phyloP scores from a whole-genome alignment of 1,140 invertebrate species.

The Microvelia longipes region DNA sequence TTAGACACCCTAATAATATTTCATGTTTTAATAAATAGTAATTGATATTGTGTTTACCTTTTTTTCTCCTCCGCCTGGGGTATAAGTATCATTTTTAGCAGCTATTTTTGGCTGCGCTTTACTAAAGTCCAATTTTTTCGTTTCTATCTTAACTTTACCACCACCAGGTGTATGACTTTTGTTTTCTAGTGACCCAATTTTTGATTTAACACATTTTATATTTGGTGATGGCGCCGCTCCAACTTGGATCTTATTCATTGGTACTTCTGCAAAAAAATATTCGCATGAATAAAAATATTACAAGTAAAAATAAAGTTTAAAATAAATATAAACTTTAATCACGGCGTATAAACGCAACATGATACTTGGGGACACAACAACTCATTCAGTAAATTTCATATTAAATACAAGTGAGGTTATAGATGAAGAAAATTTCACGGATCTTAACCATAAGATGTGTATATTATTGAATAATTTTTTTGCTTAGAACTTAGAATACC shows the following conservation, averaged over 20 bases:
- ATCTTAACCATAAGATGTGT: no score
- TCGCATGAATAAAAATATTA: constrained; percentile 7
- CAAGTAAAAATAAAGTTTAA: neutral
- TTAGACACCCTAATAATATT: no score
- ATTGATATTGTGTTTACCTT: no score
- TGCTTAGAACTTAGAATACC: no score
- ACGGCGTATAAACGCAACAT: neutral
- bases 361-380: neutral
- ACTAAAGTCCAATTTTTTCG: constrained; percentile 63
- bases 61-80: constrained; percentile 75
- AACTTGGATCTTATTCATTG: constrained; percentile 87
- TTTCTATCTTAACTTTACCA: constrained; percentile 79
- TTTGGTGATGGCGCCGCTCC: constrained; percentile 79
- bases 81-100: constrained; percentile 80
- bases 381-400: neutral
- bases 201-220: constrained; percentile 75
- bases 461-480: no score
- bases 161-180: constrained; percentile 79
- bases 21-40: no score
- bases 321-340: neutral
- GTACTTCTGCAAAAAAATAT: constrained; percentile 44
- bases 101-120: constrained; percentile 67
- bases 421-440: no score
- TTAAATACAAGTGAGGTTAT: no score
- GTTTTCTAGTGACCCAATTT: constrained; percentile 89